These are phyloP conservation scores for Drosophila auraria DNA, from an alignment of 1,140 invertebrate species.

Conservation along the genomic window DNA sequence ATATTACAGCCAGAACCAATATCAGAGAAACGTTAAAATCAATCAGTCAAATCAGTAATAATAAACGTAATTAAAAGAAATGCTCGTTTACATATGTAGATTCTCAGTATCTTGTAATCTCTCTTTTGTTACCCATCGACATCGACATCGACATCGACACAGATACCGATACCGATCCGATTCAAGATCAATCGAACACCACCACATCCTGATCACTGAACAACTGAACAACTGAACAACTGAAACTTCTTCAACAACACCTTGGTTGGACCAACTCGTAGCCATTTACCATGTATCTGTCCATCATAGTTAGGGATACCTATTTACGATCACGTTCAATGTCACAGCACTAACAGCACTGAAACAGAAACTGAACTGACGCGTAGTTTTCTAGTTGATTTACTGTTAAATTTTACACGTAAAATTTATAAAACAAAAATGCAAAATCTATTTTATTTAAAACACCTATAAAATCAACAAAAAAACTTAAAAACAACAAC, in stretches of 20 bases:
- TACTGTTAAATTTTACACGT: slow-evolving; percentile 83
- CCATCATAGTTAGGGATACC: slow-evolving; percentile 71
- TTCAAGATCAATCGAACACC: slow-evolving; percentile 23
- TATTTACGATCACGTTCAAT: slow-evolving; percentile 59
- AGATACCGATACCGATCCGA: slow-evolving; percentile 16
- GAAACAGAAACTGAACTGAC: slow-evolving; percentile 57
- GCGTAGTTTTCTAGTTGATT: slow-evolving; percentile 82
- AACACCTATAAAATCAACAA: slow-evolving; percentile 69
- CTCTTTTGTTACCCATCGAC: slow-evolving; percentile 70
- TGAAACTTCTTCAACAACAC: slow-evolving; percentile 75
- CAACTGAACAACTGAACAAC: slow-evolving; percentile 51
- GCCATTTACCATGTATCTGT: slow-evolving; percentile 60
- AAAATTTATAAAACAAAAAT: slow-evolving; percentile 79
- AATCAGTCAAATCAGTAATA: slow-evolving; percentile 78
- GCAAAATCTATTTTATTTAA: slow-evolving; percentile 77
- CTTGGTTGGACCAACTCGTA: slow-evolving; percentile 61
- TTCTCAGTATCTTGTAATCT: slow-evolving; percentile 80
- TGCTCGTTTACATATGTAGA: slow-evolving; percentile 84
- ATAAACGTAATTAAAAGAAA: slow-evolving; percentile 84
- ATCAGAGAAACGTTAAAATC: slow-evolving; percentile 69
- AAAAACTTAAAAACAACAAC: slow-evolving; percentile 57
- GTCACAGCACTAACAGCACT: slow-evolving; percentile 57
- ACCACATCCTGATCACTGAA: slow-evolving; percentile 36
- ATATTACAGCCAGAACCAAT: slow-evolving; percentile 65
- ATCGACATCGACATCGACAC: slow-evolving; percentile 33